Conservation (phyloP, 2,113 vertebrate species). For the Gymnocephalus cernua region DNA sequence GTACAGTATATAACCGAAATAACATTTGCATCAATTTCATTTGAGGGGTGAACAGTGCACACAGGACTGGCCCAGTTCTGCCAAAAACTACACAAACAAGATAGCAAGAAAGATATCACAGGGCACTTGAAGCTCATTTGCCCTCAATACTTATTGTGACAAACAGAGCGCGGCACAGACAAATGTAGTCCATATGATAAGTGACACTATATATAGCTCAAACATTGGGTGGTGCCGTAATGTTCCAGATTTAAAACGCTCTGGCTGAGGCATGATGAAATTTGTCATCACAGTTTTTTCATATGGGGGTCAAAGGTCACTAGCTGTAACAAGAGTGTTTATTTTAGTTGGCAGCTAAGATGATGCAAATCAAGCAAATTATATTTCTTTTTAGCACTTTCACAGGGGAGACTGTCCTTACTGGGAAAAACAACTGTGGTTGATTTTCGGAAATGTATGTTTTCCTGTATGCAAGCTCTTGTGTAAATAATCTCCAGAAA, state of each 20-base stretch:
- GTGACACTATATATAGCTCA: conserved; percentile 58
- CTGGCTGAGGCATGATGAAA: conserved; percentile 4
- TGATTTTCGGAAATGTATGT: background rate
- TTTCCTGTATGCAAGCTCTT: background rate
- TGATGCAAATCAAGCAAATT: background rate
- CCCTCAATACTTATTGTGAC: conserved; percentile 64
- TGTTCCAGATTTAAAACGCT: conserved; percentile 38
- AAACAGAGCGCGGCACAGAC: conserved; percentile 53
- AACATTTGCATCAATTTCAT: conserved; percentile 70
- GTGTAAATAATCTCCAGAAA: background rate
- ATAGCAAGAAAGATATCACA: conserved; percentile 65
- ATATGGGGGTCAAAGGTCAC: conserved; percentile 1
- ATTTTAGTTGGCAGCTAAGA: background rate
- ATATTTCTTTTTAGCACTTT: background rate
- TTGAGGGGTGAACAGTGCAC: conserved; percentile 58
- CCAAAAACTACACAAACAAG: conserved; percentile 73
- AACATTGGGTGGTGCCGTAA: conserved; percentile 28
- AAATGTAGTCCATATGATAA: conserved; percentile 70
- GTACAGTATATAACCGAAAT: conserved; percentile 65
- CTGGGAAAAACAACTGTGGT: background rate
- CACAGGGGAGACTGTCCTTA: background rate
- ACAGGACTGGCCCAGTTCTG: conserved; percentile 76
- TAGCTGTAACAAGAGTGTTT: background rate
- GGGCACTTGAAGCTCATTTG: conserved; percentile 61
- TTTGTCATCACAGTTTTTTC: conserved; percentile 22